phyloP scores from a whole-genome alignment of 2,888 invertebrate genomes.

The Vannuccia rotundouncinata region DNA sequence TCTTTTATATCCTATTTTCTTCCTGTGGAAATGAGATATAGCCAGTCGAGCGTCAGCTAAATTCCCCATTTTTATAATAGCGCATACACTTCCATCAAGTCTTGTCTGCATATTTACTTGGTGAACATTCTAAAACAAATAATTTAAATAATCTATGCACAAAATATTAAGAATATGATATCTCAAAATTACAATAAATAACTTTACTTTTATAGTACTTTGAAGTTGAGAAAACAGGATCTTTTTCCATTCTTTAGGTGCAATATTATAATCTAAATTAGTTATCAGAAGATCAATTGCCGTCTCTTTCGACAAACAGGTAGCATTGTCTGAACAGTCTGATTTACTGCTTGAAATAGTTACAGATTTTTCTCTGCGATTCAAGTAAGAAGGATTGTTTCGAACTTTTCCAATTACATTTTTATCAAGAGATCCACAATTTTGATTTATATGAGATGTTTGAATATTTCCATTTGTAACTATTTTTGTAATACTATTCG shows the following conservation, averaged over 20 bases:
- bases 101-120: slow-evolving; percentile 64
- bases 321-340: neutral
- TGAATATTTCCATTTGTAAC: neutral
- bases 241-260: slow-evolving; percentile 64
- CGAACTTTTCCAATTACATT: neutral
- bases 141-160: no score
- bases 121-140: slow-evolving; percentile 53
- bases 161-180: neutral
- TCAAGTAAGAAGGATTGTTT: neutral
- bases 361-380: neutral
- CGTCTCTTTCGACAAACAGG: neutral
- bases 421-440: neutral
- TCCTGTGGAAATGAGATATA: slow-evolving; percentile 75
- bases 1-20: slow-evolving; percentile 72
- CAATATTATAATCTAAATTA: slow-evolving; percentile 67
- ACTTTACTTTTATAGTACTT: slow-evolving; percentile 44
- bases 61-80: slow-evolving; percentile 66
- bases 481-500: neutral
- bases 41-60: slow-evolving; percentile 65
- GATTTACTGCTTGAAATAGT: neutral
- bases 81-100: slow-evolving; percentile 66
- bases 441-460: neutral
- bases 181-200: neutral
- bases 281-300: slow-evolving; percentile 57
- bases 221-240: slow-evolving; percentile 64